Conservation (phyloP, 1,140 invertebrate genomes). For the Probaryconus sp. region DNA sequence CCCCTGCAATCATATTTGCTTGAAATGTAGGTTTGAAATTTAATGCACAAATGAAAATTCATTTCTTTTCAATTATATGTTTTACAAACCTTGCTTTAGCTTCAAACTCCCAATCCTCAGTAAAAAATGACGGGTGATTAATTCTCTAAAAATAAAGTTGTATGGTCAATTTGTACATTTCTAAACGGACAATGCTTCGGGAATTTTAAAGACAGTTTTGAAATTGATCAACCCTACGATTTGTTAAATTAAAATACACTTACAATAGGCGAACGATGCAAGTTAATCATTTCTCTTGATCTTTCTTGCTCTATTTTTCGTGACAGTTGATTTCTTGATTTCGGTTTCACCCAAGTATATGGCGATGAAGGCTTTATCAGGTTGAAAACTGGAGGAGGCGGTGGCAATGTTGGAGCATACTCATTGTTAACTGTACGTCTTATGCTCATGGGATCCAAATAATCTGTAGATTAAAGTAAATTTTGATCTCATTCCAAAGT, state of each 20-base stretch:
- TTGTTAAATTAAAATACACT: constrained; percentile 53
- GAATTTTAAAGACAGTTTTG: too few species aligned
- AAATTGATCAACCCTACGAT: neutral
- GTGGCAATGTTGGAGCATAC: constrained; percentile 73
- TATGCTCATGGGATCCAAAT: constrained; percentile 68
- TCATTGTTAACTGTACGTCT: constrained; percentile 76
- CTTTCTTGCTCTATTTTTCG: constrained; percentile 65
- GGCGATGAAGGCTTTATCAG: constrained; percentile 67
- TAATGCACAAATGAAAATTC: too few species aligned
- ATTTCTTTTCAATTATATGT: neutral
- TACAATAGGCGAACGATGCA: constrained; percentile 65
- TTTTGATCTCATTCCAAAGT: too few species aligned
- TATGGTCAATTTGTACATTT: constrained; percentile 11
- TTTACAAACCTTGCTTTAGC: constrained; percentile 65
- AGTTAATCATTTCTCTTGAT: constrained; percentile 69
- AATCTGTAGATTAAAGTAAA: too few species aligned
- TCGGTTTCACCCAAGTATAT: constrained; percentile 70
- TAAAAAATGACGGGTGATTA: constrained; percentile 57
- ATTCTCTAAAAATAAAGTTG: constrained; percentile 59
- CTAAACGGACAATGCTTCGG: neutral
- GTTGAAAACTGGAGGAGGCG: constrained; percentile 74
- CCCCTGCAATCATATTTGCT: constrained; percentile 68
- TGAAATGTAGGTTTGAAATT: too few species aligned
- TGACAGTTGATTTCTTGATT: constrained; percentile 56
- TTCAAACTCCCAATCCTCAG: constrained; percentile 70